Evolutionary conservation across 2,888 invertebrate genomes (phyloP).

Genomic region (Acanthococcus lagerstroemiae): DNA sequence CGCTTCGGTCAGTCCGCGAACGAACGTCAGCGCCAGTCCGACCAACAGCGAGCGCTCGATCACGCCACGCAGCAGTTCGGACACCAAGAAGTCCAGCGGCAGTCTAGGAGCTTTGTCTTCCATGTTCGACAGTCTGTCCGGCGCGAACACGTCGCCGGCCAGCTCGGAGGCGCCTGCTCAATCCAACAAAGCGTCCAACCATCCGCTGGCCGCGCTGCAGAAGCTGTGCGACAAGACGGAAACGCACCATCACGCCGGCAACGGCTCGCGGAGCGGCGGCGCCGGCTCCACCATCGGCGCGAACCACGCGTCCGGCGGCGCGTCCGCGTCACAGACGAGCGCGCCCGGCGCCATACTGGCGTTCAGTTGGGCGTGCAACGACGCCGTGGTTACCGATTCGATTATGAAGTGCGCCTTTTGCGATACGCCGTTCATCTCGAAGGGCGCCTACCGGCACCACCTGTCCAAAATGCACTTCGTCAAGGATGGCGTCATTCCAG

Average conservation of each 20-base stretch:
- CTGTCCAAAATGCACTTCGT: slow-evolving; percentile 92
- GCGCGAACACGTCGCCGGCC: slow-evolving; percentile 31
- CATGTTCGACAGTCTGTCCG: slow-evolving; percentile 76
- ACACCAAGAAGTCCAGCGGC: slow-evolving; percentile 50
- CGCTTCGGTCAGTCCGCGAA: slow-evolving; percentile 47
- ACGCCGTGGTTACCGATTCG: slow-evolving; percentile 78
- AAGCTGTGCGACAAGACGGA: slow-evolving; percentile 94
- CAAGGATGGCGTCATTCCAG: slow-evolving; percentile 77
- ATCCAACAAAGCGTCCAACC: slow-evolving; percentile 59
- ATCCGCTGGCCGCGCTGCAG: slow-evolving; percentile 88
- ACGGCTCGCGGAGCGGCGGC: slow-evolving; percentile 38
- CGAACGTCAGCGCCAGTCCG: slow-evolving; percentile 45
- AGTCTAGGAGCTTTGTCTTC: slow-evolving; percentile 75
- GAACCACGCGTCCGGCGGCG: slow-evolving; percentile 36
- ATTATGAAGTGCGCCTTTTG: slow-evolving; percentile 91
- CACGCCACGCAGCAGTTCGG: slow-evolving; percentile 57
- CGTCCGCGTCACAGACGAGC: slow-evolving; percentile 46
- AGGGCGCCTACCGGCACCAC: slow-evolving; percentile 93
- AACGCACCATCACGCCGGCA: slow-evolving; percentile 51
- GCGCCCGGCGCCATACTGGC: slow-evolving; percentile 75
- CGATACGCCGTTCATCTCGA: slow-evolving; percentile 91
- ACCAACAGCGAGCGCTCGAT: slow-evolving; percentile 66
- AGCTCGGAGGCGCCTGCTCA: slow-evolving; percentile 37
- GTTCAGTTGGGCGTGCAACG: slow-evolving; percentile 90
- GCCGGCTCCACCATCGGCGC: slow-evolving; percentile 33